These are phyloP conservation scores for Coenonympha glycerion DNA, from an alignment of 2,888 invertebrate genomes.

Conservation along the genomic window DNA sequence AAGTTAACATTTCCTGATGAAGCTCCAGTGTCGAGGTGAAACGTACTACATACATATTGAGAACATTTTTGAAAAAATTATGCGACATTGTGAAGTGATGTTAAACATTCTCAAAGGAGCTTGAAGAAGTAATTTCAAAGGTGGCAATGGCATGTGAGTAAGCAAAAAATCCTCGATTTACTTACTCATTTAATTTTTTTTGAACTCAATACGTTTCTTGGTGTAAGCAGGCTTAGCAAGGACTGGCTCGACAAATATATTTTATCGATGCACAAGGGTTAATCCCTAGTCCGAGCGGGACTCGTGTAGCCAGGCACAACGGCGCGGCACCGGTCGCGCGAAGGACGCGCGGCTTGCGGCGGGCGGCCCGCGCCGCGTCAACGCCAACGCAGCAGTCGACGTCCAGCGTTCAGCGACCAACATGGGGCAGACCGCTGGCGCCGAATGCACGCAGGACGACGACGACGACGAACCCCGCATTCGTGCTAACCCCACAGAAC, in stretches of 20 bases:
- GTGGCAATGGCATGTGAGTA: too few species aligned
- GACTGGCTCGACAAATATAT: background rate
- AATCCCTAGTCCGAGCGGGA: slow-evolving; percentile 42
- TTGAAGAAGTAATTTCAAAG: too few species aligned
- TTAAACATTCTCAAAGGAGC: too few species aligned
- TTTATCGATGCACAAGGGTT: slow-evolving; percentile 30
- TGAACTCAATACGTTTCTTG: too few species aligned
- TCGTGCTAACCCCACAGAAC: slow-evolving; percentile 67
- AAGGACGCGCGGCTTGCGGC: slow-evolving; percentile 72
- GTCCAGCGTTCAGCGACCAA: slow-evolving; percentile 34
- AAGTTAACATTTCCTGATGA: too few species aligned
- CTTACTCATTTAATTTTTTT: too few species aligned
- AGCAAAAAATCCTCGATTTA: too few species aligned
- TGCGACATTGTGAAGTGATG: too few species aligned
- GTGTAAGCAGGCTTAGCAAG: background rate
- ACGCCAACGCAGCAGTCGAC: slow-evolving; percentile 20
- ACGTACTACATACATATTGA: too few species aligned
- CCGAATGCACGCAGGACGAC: slow-evolving; percentile 70
- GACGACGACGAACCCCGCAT: slow-evolving; percentile 74
- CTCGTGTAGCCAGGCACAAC: slow-evolving; percentile 40
- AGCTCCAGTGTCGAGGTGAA: too few species aligned
- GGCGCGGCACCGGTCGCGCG: slow-evolving; percentile 65
- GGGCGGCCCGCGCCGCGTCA: slow-evolving; percentile 53
- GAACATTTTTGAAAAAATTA: too few species aligned
- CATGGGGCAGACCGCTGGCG: slow-evolving; percentile 75